Base-by-base conservation (phyloP, 2,888 invertebrate species). In the Brenthis ino region DNA sequence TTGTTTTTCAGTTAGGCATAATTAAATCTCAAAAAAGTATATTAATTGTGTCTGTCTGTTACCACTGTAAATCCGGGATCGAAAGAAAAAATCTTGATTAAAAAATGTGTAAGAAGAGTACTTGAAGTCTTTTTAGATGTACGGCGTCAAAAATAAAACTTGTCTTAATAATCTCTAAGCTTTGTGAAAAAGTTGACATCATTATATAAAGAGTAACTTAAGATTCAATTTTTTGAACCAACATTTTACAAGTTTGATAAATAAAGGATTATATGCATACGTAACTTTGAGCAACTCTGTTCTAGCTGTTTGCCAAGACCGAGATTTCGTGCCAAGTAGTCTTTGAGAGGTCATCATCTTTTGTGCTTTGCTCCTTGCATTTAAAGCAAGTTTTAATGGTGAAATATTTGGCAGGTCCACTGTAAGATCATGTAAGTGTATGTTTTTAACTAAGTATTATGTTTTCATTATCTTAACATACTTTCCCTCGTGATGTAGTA, bases 301-400 rank as follows among this genome's bases (percentile, higher is more conserved):
- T 63, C 63, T 33, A 53, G 51, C 20, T 63, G 63, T 53, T 63
- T 63, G 63, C 63, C 63, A 63, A 63, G 63, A 33, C 51, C 51
- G 37, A 63, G 51, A 63, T 53, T 51, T 53, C 53, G 63, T 63
- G 63, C 63, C 63, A 63, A 63, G 51, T 63, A 50, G 53, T 51
- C 33, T 53, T 53, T 66, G 58, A 66, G 66, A 66, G 66, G 53
- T 63, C 63, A 66, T 66, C 66, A 66, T 66, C 66, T 66, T 66
- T 58, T 63, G 63, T 63, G 57, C 66, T 51, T 66, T 47, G 66
- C 58, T 66, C 48, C 66, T 66, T 66, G 58, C 54, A 66, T 58
- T 66, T 54, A 54, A 54, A 63, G 33, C 58, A 54, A 58, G 58
- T 66, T 66, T 66, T 66, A 66, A 66, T 66, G 58, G 66, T 28